A percentile compares a stretch with the other conserved stretches of the same genome.
These are phyloP conservation scores for Varanus komodoensis DNA, from an alignment of 2,113 vertebrate genomes.

Conservation along the genomic window DNA sequence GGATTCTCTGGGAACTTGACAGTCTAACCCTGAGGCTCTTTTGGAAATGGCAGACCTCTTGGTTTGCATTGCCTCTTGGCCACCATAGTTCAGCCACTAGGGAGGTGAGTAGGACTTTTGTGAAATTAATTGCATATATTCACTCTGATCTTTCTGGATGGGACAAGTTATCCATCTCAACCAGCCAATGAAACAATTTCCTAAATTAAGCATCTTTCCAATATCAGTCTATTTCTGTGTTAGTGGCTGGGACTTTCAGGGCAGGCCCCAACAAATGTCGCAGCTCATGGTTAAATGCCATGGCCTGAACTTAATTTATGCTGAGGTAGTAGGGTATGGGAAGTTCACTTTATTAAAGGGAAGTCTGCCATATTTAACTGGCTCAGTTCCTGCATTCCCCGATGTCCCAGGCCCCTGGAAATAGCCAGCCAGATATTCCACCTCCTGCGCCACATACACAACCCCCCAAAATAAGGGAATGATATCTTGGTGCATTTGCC, in stretches of 20 bases:
- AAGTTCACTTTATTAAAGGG: too few relatives aligned
- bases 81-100: background rate
- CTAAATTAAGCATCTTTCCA: background rate
- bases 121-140: background rate
- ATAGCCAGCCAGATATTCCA: background rate
- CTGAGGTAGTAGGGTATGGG: background rate
- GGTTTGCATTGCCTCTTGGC: background rate
- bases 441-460: background rate
- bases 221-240: background rate
- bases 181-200: background rate
- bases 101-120: background rate
- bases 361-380: background rate
- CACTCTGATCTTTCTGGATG: background rate
- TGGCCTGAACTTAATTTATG: background rate
- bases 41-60: background rate
- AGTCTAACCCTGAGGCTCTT: background rate
- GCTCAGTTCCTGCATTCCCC: background rate
- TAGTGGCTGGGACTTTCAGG: background rate
- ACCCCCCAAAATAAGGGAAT: background rate
- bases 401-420: background rate
- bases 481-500: background rate
- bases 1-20: background rate
- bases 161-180: background rate
- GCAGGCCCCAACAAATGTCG: background rate
- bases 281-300: background rate